These are phyloP conservation scores for Akabosia matsudoensis DNA, from an alignment of 1,140 invertebrate species.

Conservation along the genomic window DNA sequence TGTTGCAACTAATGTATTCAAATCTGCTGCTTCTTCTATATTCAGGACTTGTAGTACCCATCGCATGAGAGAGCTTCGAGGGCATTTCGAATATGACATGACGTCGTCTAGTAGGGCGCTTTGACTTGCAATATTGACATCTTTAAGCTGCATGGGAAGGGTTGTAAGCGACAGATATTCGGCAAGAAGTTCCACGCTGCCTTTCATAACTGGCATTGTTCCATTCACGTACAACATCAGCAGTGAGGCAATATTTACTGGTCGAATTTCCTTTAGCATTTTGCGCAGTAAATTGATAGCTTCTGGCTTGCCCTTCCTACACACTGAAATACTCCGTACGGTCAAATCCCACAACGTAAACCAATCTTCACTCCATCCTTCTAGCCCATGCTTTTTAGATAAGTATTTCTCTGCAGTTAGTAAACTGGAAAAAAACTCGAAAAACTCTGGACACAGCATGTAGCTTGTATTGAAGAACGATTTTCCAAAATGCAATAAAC, in stretches of 20 bases:
- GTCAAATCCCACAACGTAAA: slow-evolving; percentile 38
- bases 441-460: slow-evolving; percentile 27
- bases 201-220: background rate
- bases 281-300: slow-evolving; percentile 21
- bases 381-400: background rate
- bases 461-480: slow-evolving; percentile 30
- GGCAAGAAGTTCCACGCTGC: slow-evolving; percentile 23
- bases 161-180: slow-evolving; percentile 32
- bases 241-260: slow-evolving; percentile 32
- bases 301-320: slow-evolving; percentile 20
- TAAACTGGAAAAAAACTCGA: slow-evolving; percentile 22
- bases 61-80: slow-evolving; percentile 29
- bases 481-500: slow-evolving; percentile 26
- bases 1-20: slow-evolving; percentile 19
- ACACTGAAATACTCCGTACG: slow-evolving; percentile 26
- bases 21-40: background rate
- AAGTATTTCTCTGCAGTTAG: slow-evolving; percentile 35
- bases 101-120: background rate
- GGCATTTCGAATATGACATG: slow-evolving; percentile 9
- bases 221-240: slow-evolving; percentile 23
- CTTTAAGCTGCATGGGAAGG: slow-evolving; percentile 22
- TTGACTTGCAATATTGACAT: background rate
- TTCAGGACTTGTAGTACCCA: slow-evolving; percentile 27
- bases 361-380: slow-evolving; percentile 28
- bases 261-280: slow-evolving; percentile 32